Evolutionary conservation across 2,888 invertebrate species (phyloP).

Genomic region (Heliconius hortense): DNA sequence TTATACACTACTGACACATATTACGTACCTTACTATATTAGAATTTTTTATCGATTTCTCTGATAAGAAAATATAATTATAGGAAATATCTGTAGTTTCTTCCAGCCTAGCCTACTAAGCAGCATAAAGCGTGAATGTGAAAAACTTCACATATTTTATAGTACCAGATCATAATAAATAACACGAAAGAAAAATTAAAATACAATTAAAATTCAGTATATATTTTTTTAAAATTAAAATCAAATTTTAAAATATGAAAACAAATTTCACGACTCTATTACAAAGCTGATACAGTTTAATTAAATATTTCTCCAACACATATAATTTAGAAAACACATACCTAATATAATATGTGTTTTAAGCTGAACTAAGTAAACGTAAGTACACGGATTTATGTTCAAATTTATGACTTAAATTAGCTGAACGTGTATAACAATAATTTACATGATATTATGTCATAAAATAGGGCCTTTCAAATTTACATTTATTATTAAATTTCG

Average conservation of each 20-base stretch:
- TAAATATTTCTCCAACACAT: conserved; percentile 37
- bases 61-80: too few relatives aligned
- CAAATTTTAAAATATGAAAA: background rate
- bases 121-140: too few relatives aligned
- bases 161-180: too few relatives aligned
- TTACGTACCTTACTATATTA: too few relatives aligned
- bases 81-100: too few relatives aligned
- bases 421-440: conserved; percentile 73
- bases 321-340: too few relatives aligned
- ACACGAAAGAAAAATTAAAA: background rate
- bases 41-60: too few relatives aligned
- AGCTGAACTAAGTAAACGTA: conserved; percentile 60
- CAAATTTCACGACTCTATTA: conserved; percentile 10
- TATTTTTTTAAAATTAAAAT: background rate
- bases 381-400: conserved; percentile 63
- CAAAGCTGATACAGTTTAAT: conserved; percentile 34
- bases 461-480: conserved; percentile 24
- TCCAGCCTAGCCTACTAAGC: too few relatives aligned
- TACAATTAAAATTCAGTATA: background rate
- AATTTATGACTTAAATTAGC: conserved; percentile 78
- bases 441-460: conserved; percentile 71
- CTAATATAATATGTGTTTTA: conserved; percentile 52
- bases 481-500: conserved; percentile 22
- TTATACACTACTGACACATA: too few relatives aligned
- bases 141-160: too few relatives aligned